phyloP scores from a whole-genome alignment of 2,888 invertebrate species.

The Calliopum simillimum region DNA sequence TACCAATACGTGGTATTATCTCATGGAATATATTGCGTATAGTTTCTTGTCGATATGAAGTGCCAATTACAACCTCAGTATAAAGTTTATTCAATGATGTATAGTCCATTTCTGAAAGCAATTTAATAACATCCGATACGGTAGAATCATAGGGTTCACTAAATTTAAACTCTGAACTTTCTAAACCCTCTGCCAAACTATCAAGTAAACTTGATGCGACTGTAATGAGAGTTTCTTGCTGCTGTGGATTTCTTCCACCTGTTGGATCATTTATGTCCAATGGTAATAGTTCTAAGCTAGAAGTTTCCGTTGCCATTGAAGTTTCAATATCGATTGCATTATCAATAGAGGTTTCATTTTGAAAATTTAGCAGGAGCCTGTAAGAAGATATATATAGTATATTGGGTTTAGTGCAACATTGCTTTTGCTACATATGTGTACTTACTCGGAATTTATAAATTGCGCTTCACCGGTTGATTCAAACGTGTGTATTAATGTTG shows the following conservation, averaged over 20 bases:
- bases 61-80: constrained; percentile 74
- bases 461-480: constrained; percentile 67
- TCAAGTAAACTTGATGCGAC: constrained; percentile 60
- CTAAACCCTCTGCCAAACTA: constrained; percentile 64
- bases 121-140: constrained; percentile 64
- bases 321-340: constrained; percentile 66
- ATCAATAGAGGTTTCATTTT: constrained; percentile 64
- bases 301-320: constrained; percentile 61
- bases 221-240: constrained; percentile 61
- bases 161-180: constrained; percentile 64
- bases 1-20: constrained; percentile 77
- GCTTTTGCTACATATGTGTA: neutral
- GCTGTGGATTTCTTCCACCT: constrained; percentile 64
- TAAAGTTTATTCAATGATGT: constrained; percentile 68
- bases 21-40: constrained; percentile 80
- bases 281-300: constrained; percentile 58
- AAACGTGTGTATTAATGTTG: constrained; percentile 66
- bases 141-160: constrained; percentile 66
- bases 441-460: constrained; percentile 65
- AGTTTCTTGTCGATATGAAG: constrained; percentile 81
- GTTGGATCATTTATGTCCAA: constrained; percentile 64
- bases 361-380: constrained; percentile 61
- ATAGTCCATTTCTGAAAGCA: constrained; percentile 65
- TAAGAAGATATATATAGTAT: neutral
- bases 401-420: neutral